These are phyloP conservation scores for Xiphophorus maculatus DNA, from an alignment of 2,113 vertebrate species.

Conservation along the genomic window DNA sequence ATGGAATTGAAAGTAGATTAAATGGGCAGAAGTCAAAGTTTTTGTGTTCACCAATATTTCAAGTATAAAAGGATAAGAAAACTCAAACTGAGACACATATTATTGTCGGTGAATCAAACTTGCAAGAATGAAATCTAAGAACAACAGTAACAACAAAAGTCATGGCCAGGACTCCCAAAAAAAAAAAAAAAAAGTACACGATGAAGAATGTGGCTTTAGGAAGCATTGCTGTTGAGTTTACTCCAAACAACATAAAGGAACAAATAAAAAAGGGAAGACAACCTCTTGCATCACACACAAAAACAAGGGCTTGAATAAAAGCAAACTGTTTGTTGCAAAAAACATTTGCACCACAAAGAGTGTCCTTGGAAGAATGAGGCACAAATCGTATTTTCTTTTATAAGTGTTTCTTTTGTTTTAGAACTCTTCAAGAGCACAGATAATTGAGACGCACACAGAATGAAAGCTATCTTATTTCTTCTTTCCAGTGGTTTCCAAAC, in stretches of 20 bases:
- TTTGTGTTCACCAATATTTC: neutral
- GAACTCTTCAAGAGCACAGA: constrained; percentile 40
- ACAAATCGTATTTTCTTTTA: constrained; percentile 26
- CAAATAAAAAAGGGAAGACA: neutral
- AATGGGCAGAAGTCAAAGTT: constrained; percentile 37
- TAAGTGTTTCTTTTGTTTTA: constrained; percentile 34
- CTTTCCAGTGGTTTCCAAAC: constrained; percentile 41
- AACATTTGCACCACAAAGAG: constrained; percentile 42
- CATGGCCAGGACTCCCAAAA: neutral
- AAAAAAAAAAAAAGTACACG: neutral
- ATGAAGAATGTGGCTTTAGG: neutral
- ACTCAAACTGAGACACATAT: neutral
- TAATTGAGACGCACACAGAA: constrained; percentile 50
- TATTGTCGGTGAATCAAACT: neutral
- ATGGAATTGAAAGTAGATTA: constrained; percentile 62
- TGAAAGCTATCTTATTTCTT: constrained; percentile 61
- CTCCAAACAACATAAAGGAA: neutral
- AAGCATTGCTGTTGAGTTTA: neutral
- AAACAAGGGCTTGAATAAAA: constrained; percentile 27
- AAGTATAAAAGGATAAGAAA: neutral
- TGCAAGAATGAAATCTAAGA: neutral
- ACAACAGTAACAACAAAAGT: neutral
- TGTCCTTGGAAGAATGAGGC: constrained; percentile 59
- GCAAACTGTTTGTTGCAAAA: constrained; percentile 39
- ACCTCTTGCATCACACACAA: constrained; percentile 3